phyloP scores from a whole-genome alignment of 2,797 vertebrate species.

The Phalloptychus januarius region DNA sequence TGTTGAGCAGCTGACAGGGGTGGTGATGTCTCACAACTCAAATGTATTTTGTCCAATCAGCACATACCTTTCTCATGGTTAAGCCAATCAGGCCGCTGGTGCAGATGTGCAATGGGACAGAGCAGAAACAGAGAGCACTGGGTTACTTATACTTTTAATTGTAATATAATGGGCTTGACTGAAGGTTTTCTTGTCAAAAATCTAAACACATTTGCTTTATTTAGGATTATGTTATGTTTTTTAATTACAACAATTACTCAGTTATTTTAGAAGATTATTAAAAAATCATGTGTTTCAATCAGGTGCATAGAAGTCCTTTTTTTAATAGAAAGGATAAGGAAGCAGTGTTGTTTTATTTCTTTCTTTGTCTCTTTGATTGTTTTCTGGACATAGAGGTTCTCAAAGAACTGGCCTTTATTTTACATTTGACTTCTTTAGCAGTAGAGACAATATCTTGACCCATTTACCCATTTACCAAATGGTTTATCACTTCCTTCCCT shows the following conservation, averaged over 20 bases:
- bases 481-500: constrained; percentile 57
- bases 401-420: constrained; percentile 8
- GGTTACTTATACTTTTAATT: constrained; percentile 26
- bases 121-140: constrained; percentile 9
- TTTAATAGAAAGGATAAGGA: constrained; percentile 22
- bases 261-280: not conserved
- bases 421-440: constrained; percentile 40
- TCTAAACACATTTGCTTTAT: constrained; percentile 4
- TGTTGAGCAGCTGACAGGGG: constrained; percentile 61
- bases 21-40: constrained; percentile 56
- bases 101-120: constrained; percentile 23
- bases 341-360: not conserved
- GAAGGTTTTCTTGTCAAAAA: not conserved
- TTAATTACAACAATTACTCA: not conserved
- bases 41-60: constrained; percentile 67
- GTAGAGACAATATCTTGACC: constrained; percentile 62
- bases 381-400: constrained; percentile 21
- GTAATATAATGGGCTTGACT: not conserved
- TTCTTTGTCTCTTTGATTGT: not conserved
- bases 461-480: constrained; percentile 70
- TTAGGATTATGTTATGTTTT: constrained; percentile 1
- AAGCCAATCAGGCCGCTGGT: constrained; percentile 53
- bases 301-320: constrained; percentile 16
- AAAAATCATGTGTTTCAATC: not conserved
- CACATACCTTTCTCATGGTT: constrained; percentile 31